Evolutionary conservation across 2,888 invertebrate genomes (phyloP).

Genomic region (Odontothrips loti): DNA sequence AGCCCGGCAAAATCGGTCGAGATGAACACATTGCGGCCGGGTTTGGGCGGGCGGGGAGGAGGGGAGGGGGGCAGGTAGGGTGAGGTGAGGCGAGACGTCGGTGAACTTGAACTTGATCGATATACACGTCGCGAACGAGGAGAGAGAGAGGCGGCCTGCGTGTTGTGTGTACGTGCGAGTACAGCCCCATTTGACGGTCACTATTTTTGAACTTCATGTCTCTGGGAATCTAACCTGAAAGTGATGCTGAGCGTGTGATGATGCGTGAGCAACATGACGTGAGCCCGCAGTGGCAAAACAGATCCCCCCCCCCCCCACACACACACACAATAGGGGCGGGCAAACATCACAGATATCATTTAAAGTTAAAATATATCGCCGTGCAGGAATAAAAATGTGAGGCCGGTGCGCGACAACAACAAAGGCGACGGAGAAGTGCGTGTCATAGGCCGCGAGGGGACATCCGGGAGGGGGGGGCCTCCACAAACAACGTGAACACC

Average conservation of each 20-base stretch:
- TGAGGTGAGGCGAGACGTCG: too few species aligned
- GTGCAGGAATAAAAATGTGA: not conserved
- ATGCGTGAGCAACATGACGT: not conserved
- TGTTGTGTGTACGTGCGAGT: too few species aligned
- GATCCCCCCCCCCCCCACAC: too few species aligned
- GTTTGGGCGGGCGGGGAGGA: too few species aligned
- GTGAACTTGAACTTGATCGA: too few species aligned
- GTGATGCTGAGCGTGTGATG: not conserved
- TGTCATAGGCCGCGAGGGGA: not conserved
- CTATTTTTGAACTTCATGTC: not conserved
- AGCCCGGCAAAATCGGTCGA: not conserved
- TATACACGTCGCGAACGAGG: too few species aligned
- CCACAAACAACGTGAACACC: too few species aligned
- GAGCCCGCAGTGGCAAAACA: too few species aligned
- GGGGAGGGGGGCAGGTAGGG: too few species aligned
- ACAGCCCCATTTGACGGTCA: too few species aligned
- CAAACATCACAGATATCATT: constrained; percentile 23
- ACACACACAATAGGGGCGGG: not conserved
- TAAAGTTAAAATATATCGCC: not conserved
- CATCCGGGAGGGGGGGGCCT: not conserved
- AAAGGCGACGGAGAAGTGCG: not conserved
- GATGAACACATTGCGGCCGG: constrained; percentile 7
- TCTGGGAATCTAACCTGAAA: not conserved
- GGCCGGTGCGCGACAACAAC: not conserved
- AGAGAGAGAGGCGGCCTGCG: too few species aligned